Percentiles rank a stretch among this genome's conserved stretches.
phyloP scores from a whole-genome alignment of 2,888 invertebrate species.

The Andrena marginata region DNA sequence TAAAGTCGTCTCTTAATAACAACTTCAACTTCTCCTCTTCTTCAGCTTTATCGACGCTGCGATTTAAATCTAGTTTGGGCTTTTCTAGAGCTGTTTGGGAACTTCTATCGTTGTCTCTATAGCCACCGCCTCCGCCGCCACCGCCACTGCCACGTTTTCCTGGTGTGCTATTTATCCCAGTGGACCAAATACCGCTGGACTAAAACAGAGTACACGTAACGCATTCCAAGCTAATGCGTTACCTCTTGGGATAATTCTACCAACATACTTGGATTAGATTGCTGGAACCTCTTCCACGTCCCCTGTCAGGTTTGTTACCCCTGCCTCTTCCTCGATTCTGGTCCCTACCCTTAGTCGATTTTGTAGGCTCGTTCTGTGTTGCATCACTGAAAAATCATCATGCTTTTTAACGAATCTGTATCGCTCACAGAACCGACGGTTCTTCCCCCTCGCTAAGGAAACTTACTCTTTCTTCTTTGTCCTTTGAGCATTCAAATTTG shows the following conservation, averaged over 20 bases:
- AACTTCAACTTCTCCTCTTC: conserved; percentile 81
- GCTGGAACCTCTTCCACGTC: conserved; percentile 70
- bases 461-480: conserved; percentile 82
- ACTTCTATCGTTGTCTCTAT: conserved; percentile 59
- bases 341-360: conserved; percentile 62
- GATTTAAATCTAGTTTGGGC: conserved; percentile 78
- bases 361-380: conserved; percentile 61
- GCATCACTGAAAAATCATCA: conserved; percentile 52
- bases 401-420: neutral
- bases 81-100: conserved; percentile 71
- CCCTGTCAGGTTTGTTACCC: conserved; percentile 71
- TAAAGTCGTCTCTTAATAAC: conserved; percentile 83
- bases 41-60: conserved; percentile 78
- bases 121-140: conserved; percentile 25
- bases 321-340: conserved; percentile 73
- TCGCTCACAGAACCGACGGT: neutral
- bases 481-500: conserved; percentile 83
- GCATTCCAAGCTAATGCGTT: neutral
- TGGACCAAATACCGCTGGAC: conserved; percentile 82
- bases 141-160: conserved; percentile 59
- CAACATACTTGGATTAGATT: conserved; percentile 78
- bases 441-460: neutral
- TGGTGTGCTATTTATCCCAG: conserved; percentile 75
- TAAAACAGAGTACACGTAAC: conserved; percentile 50
- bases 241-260: neutral